Percentiles rank a stretch among this genome's conserved stretches.
Conservation (phyloP, 2,113 vertebrate species). For the Arvicanthis niloticus region DNA sequence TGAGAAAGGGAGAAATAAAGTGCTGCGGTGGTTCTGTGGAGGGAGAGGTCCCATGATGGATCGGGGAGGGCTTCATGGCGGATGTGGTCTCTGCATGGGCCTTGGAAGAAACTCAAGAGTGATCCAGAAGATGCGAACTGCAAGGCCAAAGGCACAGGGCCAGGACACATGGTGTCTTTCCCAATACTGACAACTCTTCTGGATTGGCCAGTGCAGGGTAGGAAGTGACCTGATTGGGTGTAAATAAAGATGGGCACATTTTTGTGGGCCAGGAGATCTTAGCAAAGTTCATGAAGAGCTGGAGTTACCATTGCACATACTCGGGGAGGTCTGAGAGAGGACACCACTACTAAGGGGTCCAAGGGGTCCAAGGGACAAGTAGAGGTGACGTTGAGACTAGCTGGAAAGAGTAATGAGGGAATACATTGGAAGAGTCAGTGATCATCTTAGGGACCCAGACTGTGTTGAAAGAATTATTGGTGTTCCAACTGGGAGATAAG, state of each 20-base stretch:
- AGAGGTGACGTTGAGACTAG: not conserved
- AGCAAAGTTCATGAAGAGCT: not conserved
- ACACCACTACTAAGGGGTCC: not conserved
- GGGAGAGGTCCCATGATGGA: slow-evolving; percentile 58
- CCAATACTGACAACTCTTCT: not conserved
- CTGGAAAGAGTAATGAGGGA: not conserved
- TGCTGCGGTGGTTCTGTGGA: slow-evolving; percentile 62
- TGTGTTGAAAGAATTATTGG: not conserved
- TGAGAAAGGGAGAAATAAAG: slow-evolving; percentile 78
- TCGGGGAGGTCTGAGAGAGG: not conserved
- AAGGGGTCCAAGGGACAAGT: not conserved
- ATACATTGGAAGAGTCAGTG: not conserved
- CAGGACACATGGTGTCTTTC: not conserved
- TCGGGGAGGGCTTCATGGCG: slow-evolving; percentile 56
- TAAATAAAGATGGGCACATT: not conserved
- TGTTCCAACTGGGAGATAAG: not conserved
- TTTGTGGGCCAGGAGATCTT: not conserved
- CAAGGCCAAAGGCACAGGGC: slow-evolving; percentile 70
- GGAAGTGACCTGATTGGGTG: not conserved
- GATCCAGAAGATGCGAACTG: not conserved
- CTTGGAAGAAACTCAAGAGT: slow-evolving; percentile 55
- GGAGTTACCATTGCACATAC: not conserved
- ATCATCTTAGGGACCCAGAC: not conserved
- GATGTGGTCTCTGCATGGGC: slow-evolving; percentile 41
- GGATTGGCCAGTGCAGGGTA: not conserved